Base-by-base conservation (phyloP, 1,140 invertebrate species). In the Drosophila sproati region DNA sequence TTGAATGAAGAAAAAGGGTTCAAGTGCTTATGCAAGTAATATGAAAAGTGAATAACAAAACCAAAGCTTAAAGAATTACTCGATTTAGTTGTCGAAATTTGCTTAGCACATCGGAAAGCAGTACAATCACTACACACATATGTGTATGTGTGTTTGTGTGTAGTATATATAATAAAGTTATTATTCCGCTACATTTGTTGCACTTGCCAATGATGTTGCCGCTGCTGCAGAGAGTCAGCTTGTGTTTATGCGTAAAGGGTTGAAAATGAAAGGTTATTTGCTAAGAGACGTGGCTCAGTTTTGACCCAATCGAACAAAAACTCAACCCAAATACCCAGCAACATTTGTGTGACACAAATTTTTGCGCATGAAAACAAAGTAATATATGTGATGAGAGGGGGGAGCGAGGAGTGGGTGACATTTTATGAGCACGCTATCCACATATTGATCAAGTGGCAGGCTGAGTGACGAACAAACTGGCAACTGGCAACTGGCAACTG, bases 391-490 rank as follows among this genome's bases (percentile, higher is more conserved):
- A 12, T 28, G 31, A 4, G 34, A 1, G 7, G 4, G 35, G 7
- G n/a, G 45, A 7, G 43, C 0, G 47, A 10, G 0, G 34, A 41
- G 70, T 66, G 48, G 72, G 80, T 73, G 64, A 68, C 69, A 78
- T 73, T 88, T 83, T 88, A 88, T 89, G 80, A 80, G 85, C 83
- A 89, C 85, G 85, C 80, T 76, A 88, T 88, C 77, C 83, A 83
- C 85, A 89, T 88, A 89, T 89, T 88, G 83, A 88, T 89, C 83
- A 89, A 88, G 80, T 89, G 83, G 83, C 83, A 80, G 80, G 80
- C 85, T 74, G 83, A 89, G 83, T 87, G 82, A 87, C 83, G 88
- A 87, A 88, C 82, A 87, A 88, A 82, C 79, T 88, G 83, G 47
- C 71, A 73, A 72, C 68, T 70, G 67, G n/a, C 12, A 70, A 69